A percentile compares a stretch with the other conserved stretches of the same genome.
Evolutionary conservation across 2,113 vertebrate species (phyloP).

Genomic region (Chaenocephalus aceratus): DNA sequence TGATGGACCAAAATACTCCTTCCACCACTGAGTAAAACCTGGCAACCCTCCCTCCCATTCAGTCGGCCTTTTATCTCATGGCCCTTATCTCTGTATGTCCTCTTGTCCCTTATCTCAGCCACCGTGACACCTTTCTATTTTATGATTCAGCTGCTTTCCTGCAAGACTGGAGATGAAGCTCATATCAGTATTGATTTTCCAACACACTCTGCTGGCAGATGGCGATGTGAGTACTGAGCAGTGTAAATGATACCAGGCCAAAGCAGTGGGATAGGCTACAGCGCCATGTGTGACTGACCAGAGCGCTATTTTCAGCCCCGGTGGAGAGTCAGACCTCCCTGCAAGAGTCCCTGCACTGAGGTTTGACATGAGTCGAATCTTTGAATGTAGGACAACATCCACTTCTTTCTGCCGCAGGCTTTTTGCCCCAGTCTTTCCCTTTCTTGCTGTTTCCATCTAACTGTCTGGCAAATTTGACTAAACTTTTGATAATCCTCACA

Average conservation of each 20-base stretch:
- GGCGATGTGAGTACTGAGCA: not conserved
- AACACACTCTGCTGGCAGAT: not conserved
- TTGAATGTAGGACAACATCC: not conserved
- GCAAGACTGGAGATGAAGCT: not conserved
- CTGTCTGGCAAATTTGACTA: too few relatives aligned
- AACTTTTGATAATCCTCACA: too few relatives aligned
- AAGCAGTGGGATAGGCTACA: not conserved
- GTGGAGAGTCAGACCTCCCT: not conserved
- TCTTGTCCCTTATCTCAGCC: not conserved
- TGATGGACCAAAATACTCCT: not conserved
- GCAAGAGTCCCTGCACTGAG: not conserved
- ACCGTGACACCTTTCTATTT: not conserved
- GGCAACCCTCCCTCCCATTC: not conserved
- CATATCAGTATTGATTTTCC: conserved; percentile 15
- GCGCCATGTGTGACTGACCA: not conserved
- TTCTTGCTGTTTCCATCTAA: too few relatives aligned
- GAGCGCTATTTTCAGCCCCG: not conserved
- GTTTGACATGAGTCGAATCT: not conserved
- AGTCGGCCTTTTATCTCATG: not conserved
- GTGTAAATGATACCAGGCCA: not conserved
- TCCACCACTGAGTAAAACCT: too few relatives aligned
- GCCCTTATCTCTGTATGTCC: not conserved
- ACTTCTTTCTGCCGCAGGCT: too few relatives aligned
- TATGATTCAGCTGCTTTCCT: not conserved
- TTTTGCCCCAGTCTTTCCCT: too few relatives aligned